Conservation (phyloP, 2,888 invertebrate species). For the Diplolepis rosae region DNA sequence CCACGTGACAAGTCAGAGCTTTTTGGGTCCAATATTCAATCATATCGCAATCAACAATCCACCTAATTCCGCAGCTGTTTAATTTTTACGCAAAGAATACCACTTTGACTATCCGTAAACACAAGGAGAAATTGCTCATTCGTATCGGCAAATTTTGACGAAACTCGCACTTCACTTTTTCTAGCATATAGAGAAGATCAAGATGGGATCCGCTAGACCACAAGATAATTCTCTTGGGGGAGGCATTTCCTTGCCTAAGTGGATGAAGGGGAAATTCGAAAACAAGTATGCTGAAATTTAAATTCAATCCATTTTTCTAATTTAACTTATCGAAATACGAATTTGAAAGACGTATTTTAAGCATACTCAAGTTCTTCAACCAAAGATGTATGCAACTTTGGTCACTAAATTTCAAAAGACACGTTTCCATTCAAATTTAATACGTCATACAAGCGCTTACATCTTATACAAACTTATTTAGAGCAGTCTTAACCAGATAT, state of each 20-base stretch:
- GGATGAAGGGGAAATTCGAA: slow-evolving; percentile 84
- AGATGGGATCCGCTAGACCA: slow-evolving; percentile 67
- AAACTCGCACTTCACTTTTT: neutral
- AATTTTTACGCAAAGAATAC: neutral
- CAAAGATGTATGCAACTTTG: neutral
- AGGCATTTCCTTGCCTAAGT: slow-evolving; percentile 81
- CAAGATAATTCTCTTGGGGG: slow-evolving; percentile 64
- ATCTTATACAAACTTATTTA: neutral
- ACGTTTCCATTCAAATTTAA: neutral
- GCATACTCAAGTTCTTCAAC: neutral
- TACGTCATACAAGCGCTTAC: neutral
- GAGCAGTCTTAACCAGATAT: slow-evolving; percentile 1
- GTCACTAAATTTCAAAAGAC: neutral
- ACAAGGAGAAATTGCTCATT: neutral
- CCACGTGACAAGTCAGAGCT: neutral
- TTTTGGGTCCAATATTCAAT: neutral
- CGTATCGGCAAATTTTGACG: neutral
- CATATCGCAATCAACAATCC: slow-evolving; percentile 37
- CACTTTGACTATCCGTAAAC: neutral
- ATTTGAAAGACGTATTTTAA: neutral
- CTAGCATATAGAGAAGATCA: slow-evolving; percentile 21
- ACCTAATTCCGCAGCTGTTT: slow-evolving; percentile 27
- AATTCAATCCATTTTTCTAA: neutral
- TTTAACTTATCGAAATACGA: neutral
- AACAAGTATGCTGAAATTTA: slow-evolving; percentile 71